Base-by-base conservation (phyloP, 2,797 vertebrate species). In the Chrosomus eos region DNA sequence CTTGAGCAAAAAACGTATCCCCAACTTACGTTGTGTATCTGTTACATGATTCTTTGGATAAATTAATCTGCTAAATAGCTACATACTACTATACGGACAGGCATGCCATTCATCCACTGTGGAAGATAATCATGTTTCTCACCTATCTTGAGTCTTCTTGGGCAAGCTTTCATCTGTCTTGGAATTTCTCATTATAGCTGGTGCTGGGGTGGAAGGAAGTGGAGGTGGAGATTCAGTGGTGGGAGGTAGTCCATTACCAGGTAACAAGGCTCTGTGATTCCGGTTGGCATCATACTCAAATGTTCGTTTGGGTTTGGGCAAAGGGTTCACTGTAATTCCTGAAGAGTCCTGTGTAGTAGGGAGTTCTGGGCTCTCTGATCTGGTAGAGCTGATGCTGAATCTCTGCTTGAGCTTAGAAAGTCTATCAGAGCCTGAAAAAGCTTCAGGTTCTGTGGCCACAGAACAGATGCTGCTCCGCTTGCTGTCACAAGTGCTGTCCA, bases 261-360 rank as follows among this genome's bases (percentile, higher is more conserved):
- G 91, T 60, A 58, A 87, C 88, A 92, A 93, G 85, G 88, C 94
- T 91, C 95, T 97, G 90, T 97, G 96, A 89, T 92, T 96, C 89
- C 94, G 96, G 91, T 99, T 98, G 88, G 97, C 97, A 84, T 99
- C 98, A 2, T 99, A 99, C 92, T 99, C 98, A 92, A 99, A 99
- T 95, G 98, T 99, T 94, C 98, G 97, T 94, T 97, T 99, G 82
- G 98, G 98, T 92, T 99, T 99, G 53, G 98, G 98, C 87, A 99
- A 95, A 55, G 98, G 98, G 90, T 99, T 99, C 85, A 99, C 96
- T 0, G 94, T 92, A 0, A 94, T 93, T 89, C 95, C 93, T 0
- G 89, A 91, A 1, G 95, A 75, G 51, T 93, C 93, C 87, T 95
- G 95, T 0, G 92, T 90, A 31, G 93, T 88, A 4, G 92, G 90